Evolutionary conservation across 64 coral and sea anemone species (phyloP).

Genomic region (Catalaphyllia jardinei): DNA sequence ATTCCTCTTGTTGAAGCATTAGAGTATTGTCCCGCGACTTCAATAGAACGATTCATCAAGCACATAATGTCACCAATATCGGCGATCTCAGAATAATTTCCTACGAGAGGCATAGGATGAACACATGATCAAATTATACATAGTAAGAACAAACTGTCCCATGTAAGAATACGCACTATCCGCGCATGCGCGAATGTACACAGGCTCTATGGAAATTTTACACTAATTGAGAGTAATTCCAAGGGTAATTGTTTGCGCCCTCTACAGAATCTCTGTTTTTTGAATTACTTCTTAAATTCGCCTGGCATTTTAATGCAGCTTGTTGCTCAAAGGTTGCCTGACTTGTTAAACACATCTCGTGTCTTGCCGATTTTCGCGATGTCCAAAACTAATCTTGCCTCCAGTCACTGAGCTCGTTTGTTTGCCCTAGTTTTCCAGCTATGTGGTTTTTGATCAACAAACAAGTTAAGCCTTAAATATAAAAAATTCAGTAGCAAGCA

Average conservation of each 20-base stretch:
- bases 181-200: constrained; percentile 28
- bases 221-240: constrained; percentile 14
- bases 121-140: constrained; percentile 23
- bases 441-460: constrained; percentile 34
- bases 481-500: constrained; percentile 9
- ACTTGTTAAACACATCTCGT: neutral
- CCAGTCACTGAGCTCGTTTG: neutral
- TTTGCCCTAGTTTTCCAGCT: constrained; percentile 43
- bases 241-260: neutral
- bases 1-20: constrained; percentile 43
- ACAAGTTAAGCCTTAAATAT: neutral
- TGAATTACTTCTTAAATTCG: neutral
- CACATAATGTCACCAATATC: constrained; percentile 30
- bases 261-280: neutral
- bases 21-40: constrained; percentile 14
- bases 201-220: constrained; percentile 10
- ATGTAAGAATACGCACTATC: neutral
- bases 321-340: constrained; percentile 1
- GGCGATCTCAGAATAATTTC: constrained; percentile 10
- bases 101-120: constrained; percentile 4
- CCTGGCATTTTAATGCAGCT: neutral
- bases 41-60: constrained; percentile 23
- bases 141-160: constrained; percentile 7
- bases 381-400: neutral
- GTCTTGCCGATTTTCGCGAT: constrained; percentile 1